A percentile compares a stretch with the other conserved stretches of the same genome.
Evolutionary conservation across 2,888 invertebrate species (phyloP).

Genomic region (Camptogramma bilineatum): DNA sequence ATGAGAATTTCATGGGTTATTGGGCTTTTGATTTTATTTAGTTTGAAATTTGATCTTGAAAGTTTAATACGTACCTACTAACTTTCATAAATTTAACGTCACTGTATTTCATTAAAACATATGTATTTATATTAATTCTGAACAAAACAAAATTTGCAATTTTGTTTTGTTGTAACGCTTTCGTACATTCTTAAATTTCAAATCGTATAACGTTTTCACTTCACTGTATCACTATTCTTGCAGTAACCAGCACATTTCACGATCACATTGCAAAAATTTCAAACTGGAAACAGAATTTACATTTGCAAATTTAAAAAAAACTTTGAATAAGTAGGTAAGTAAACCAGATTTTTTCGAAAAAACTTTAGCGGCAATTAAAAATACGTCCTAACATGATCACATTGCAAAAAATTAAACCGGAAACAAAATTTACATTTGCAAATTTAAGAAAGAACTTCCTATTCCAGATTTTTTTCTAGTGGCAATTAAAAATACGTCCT

Average conservation of each 20-base stretch:
- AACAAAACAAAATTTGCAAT: not conserved
- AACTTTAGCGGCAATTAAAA: conserved; percentile 30
- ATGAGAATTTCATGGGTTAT: conserved; percentile 20
- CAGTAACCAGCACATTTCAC: no score
- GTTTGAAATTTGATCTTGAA: no score
- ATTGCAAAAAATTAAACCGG: no score
- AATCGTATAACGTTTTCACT: not conserved
- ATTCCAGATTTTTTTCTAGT: no score
- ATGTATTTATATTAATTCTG: not conserved
- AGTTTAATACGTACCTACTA: no score
- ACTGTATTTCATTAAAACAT: no score
- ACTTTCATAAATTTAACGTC: no score
- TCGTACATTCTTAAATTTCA: not conserved
- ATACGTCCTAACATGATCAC: conserved; percentile 55
- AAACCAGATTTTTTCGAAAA: not conserved
- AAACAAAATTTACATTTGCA: no score
- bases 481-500: no score
- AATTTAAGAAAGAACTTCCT: no score
- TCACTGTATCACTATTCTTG: not conserved
- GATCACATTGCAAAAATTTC: no score
- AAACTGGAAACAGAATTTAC: not conserved
- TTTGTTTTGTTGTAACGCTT: not conserved
- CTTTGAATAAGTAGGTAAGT: no score
- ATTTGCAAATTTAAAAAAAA: not conserved
- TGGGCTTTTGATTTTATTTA: not conserved